These are phyloP conservation scores for Hylia prasina DNA, from an alignment of 2,113 vertebrate species.

Conservation along the genomic window DNA sequence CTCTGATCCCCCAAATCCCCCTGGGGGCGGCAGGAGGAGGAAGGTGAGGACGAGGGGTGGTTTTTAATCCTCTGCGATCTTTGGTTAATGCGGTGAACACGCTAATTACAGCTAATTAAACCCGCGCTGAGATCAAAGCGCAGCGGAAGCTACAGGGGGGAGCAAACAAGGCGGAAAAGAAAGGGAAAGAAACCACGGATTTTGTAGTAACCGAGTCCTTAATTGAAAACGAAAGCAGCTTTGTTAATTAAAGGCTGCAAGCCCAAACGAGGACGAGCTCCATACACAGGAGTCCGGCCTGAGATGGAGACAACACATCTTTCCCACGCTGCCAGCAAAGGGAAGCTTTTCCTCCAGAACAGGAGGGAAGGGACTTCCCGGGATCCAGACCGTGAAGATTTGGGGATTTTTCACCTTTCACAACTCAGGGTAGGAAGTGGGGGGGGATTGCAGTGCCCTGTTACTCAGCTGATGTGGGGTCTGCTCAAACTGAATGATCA, in stretches of 20 bases:
- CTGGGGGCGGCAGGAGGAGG: background rate
- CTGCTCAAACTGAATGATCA: background rate
- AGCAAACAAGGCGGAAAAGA: conserved; percentile 28
- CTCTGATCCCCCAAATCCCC: background rate
- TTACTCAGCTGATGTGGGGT: accelerated
- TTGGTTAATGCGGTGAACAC: conserved; percentile 27
- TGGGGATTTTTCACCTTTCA: background rate
- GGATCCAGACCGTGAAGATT: background rate
- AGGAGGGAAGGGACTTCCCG: background rate
- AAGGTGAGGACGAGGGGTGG: background rate
- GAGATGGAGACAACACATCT: background rate
- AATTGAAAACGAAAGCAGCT: conserved; percentile 49
- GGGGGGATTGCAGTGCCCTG: accelerated
- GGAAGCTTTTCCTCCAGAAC: background rate
- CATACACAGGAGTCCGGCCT: background rate
- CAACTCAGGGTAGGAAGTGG: accelerated
- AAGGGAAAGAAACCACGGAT: conserved; percentile 6
- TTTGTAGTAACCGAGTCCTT: conserved; percentile 25
- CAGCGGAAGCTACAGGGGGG: background rate
- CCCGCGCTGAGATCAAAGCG: conserved; percentile 46
- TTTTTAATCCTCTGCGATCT: background rate
- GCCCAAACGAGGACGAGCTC: conserved; percentile 4
- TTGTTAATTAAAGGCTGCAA: conserved; percentile 41
- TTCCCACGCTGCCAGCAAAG: background rate
- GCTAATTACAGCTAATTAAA: conserved; percentile 64